Evolutionary conservation across 2,113 vertebrate genomes (phyloP), one percentile per base, ranked within the genome.

Genomic region (Herpetotheres cachinnans): DNA sequence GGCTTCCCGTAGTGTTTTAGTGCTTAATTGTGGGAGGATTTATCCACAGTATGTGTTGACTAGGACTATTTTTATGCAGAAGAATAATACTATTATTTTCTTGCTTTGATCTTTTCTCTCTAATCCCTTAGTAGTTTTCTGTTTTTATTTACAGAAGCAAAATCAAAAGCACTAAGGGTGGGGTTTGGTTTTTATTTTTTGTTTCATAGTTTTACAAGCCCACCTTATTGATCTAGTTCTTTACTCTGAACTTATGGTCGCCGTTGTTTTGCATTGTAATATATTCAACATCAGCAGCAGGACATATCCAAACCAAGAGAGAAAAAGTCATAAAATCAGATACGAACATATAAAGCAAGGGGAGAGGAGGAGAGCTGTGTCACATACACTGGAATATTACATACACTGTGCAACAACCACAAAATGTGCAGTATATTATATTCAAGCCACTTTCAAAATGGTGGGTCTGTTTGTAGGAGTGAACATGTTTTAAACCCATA

Each of bases 21-120:
- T 56, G 65, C 52, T 97, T 93, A 95, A 90, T 59, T 96, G 61
- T 83, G 65, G 71, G 78, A 96, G 42, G 58, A 81, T 90, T 89
- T 89, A 78, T 59, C 32, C 59, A 63, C 14, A 50, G 26, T 54
- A 9, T 80, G 20, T 69, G 52, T 89, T 86, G 30, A 42, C 40
- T 79, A 58, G 18, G 61, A 27, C 20, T 95, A 46, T 62, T 85
- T 91, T 80, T 70, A 73, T 56, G 30, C n/a, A 61, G 47, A 77
- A 62, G 8, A 90, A 18, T 72, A 89, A 61, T 27, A 52, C 20
- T 36, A 17, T 62, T 65, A 56, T 66, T 29, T 71, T 55, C 25
- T 56, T 61, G 25, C 25, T 82, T 66, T 92, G 19, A 59, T 84
- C 21, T 82, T 86, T 79, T 82, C 20, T 79, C 34, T 62, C 38